Evolutionary conservation across 1,140 invertebrate species (phyloP).

Genomic region (Brachionus asplanchnoidis): DNA sequence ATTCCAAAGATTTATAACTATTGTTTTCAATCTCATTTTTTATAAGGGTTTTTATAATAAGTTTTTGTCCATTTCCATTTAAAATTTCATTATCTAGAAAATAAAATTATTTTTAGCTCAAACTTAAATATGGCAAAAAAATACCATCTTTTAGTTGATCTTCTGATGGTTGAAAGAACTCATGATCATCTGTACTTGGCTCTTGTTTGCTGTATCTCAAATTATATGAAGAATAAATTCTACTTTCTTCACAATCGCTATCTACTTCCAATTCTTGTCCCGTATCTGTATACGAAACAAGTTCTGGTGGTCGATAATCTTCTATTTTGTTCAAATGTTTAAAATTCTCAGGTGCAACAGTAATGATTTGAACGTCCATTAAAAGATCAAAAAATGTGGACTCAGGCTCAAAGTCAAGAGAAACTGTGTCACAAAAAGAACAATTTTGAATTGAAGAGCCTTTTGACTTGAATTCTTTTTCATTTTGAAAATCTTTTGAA

Average conservation of each 20-base stretch:
- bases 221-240: not conserved
- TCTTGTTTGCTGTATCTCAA: not conserved
- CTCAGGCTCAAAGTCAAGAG: slow-evolving; percentile 20
- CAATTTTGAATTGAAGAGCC: slow-evolving; percentile 16
- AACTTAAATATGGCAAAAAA: not conserved
- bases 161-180: not conserved
- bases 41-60: not conserved
- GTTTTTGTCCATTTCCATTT: not conserved
- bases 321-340: not conserved
- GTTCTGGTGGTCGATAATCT: not conserved
- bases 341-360: not conserved
- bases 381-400: slow-evolving; percentile 25
- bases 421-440: slow-evolving; percentile 36
- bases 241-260: not conserved
- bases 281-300: not conserved
- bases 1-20: not conserved
- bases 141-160: not conserved
- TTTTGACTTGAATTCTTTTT: not conserved
- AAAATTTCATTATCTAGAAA: not conserved
- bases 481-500: slow-evolving; percentile 7
- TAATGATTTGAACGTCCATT: slow-evolving; percentile 39
- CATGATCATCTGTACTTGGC: not conserved
- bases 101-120: not conserved
- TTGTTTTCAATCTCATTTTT: not conserved
- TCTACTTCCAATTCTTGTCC: not conserved